Evolutionary conservation across 2,888 invertebrate species (phyloP).

Genomic region (Sisyra nigra): DNA sequence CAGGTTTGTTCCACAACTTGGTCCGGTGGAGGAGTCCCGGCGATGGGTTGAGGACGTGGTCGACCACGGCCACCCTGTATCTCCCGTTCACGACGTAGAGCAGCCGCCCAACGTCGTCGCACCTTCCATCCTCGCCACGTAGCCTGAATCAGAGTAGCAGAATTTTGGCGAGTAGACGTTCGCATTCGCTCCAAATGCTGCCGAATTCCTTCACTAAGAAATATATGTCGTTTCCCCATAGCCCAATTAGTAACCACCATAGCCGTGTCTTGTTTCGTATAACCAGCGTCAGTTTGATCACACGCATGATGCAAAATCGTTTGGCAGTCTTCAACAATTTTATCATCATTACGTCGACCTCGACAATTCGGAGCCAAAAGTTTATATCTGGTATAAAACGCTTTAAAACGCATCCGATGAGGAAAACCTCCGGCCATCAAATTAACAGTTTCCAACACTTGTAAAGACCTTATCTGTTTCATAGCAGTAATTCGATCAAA

Average conservation of each 20-base stretch:
- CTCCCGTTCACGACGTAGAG: conserved; percentile 26
- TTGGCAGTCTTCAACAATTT: conserved; percentile 55
- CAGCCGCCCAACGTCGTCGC: conserved; percentile 48
- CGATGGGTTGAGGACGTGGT: conserved; percentile 77
- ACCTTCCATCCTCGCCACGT: conserved; percentile 72
- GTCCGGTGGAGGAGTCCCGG: conserved; percentile 74
- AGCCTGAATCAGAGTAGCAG: conserved; percentile 71
- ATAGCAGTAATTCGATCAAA: conserved; percentile 76
- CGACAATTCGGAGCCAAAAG: conserved; percentile 67
- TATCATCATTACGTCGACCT: conserved; percentile 50
- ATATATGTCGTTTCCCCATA: conserved; percentile 82
- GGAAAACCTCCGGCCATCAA: conserved; percentile 92
- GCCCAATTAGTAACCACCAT: conserved; percentile 58
- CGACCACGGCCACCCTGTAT: conserved; percentile 33
- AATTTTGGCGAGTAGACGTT: conserved; percentile 56
- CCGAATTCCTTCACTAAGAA: conserved; percentile 83
- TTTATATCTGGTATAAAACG: conserved; percentile 74
- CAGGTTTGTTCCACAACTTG: conserved; percentile 84
- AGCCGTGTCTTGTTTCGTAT: conserved; percentile 30
- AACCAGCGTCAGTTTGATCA: conserved; percentile 28
- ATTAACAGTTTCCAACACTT: conserved; percentile 84
- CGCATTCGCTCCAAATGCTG: conserved; percentile 77
- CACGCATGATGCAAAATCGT: conserved; percentile 56
- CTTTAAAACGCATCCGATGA: conserved; percentile 87
- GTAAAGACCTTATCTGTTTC: conserved; percentile 75